A percentile compares a stretch with the other conserved stretches of the same genome.
Evolutionary conservation across 92 coral and sea anemone species (phyloP).

Genomic region (Epizoanthus rinbou): DNA sequence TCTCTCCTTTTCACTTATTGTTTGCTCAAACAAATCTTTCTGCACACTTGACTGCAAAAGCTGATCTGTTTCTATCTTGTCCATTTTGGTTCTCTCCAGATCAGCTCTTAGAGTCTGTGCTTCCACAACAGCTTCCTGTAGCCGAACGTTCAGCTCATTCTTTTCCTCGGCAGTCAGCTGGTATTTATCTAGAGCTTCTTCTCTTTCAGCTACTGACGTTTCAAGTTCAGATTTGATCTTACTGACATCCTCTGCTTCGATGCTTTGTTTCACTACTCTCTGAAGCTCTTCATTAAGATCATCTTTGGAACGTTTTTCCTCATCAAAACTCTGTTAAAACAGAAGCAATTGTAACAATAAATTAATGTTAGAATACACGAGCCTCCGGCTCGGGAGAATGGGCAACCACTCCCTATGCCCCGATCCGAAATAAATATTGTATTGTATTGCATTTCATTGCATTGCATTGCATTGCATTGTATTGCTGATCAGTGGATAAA

Average conservation of each 20-base stretch:
- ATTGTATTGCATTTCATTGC: no score
- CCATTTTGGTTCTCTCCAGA: slow-evolving; percentile 73
- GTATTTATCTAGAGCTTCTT: slow-evolving; percentile 65
- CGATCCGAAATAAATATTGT: no score
- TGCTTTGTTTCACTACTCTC: slow-evolving; percentile 54
- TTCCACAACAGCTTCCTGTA: slow-evolving; percentile 81
- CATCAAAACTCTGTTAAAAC: slow-evolving; percentile 13
- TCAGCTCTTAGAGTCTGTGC: slow-evolving; percentile 78
- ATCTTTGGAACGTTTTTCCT: slow-evolving; percentile 27
- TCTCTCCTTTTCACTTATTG: slow-evolving; percentile 73
- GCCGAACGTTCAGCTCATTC: slow-evolving; percentile 74
- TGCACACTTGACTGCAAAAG: slow-evolving; percentile 71
- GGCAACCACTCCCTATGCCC: no score
- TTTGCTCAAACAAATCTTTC: slow-evolving; percentile 64
- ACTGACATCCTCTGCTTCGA: slow-evolving; percentile 60
- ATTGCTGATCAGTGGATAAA: no score
- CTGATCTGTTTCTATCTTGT: slow-evolving; percentile 74
- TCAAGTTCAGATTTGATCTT: slow-evolving; percentile 61
- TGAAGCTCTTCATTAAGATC: slow-evolving; percentile 39
- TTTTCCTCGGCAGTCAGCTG: slow-evolving; percentile 67
- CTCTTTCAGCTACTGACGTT: slow-evolving; percentile 50
- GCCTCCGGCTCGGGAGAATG: no score
- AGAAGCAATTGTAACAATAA: background rate
- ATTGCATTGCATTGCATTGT: no score
- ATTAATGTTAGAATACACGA: background rate